A percentile compares a stretch with the other conserved stretches of the same genome.
Evolutionary conservation across 1,140 invertebrate genomes (phyloP).

Genomic region (Meloidogyne chitwoodi): DNA sequence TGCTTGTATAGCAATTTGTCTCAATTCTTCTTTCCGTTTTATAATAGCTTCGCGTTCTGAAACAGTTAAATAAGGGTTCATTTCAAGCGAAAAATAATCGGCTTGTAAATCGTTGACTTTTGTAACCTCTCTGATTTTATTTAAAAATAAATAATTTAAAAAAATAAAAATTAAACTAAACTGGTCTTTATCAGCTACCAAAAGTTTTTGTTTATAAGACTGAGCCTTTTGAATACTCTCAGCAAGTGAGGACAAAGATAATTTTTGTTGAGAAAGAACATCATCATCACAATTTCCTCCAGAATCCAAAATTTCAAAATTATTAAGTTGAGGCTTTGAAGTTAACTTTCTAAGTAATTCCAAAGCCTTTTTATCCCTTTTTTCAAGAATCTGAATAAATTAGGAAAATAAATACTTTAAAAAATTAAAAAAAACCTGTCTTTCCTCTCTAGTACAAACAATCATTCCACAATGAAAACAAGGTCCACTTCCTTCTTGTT

Average conservation of each 20-base stretch:
- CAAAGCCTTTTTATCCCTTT: not conserved
- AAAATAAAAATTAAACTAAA: conserved; percentile 8
- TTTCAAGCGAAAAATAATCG: conserved; percentile 50
- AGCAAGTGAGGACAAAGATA: conserved; percentile 14
- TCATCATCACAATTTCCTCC: not conserved
- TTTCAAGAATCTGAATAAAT: not conserved
- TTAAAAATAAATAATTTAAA: not conserved
- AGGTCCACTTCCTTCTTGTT: conserved; percentile 89
- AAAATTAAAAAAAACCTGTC: conserved; percentile 31
- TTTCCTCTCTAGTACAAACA: conserved; percentile 64
- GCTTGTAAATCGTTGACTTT: conserved; percentile 48
- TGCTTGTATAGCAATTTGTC: conserved; percentile 22
- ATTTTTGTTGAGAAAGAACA: not conserved
- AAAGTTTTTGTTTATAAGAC: conserved; percentile 28
- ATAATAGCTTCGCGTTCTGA: conserved; percentile 65
- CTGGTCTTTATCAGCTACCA: conserved; percentile 27
- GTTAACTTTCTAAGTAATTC: conserved; percentile 1
- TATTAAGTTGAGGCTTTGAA: not conserved
- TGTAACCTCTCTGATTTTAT: conserved; percentile 34
- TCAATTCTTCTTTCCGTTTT: conserved; percentile 50
- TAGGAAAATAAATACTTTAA: not conserved
- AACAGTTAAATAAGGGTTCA: conserved; percentile 42
- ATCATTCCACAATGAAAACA: conserved; percentile 84
- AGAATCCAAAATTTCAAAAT: conserved; percentile 1
- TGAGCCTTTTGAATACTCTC: conserved; percentile 23